These are phyloP conservation scores for Carcina quercana DNA, from an alignment of 2,888 invertebrate species.

Conservation along the genomic window DNA sequence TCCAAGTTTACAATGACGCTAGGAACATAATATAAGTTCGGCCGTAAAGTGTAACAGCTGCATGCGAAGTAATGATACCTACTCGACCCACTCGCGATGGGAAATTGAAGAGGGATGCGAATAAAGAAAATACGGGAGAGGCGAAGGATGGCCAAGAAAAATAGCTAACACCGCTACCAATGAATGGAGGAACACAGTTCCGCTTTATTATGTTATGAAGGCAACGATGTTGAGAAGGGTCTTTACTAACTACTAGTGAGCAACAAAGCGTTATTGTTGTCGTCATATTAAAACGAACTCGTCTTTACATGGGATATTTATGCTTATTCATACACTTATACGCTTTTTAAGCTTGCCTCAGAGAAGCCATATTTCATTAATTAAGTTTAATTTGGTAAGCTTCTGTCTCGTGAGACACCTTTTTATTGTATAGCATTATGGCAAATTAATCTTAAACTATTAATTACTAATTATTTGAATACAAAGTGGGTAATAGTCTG, in stretches of 20 bases:
- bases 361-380: too few relatives aligned
- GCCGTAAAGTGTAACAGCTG: slow-evolving; percentile 66
- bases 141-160: slow-evolving; percentile 33
- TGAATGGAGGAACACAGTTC: slow-evolving; percentile 32
- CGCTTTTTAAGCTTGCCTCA: too few relatives aligned
- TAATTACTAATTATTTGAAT: too few relatives aligned
- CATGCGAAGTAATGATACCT: slow-evolving; percentile 53
- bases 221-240: slow-evolving; percentile 36
- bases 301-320: too few relatives aligned
- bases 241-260: slow-evolving; percentile 7
- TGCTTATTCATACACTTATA: too few relatives aligned
- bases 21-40: slow-evolving; percentile 59
- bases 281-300: too few relatives aligned
- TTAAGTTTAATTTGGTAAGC: too few relatives aligned
- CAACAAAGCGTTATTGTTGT: slow-evolving; percentile 39
- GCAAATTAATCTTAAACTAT: too few relatives aligned
- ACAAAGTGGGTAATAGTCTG: too few relatives aligned
- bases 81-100: slow-evolving; percentile 38
- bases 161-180: slow-evolving; percentile 33
- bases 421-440: too few relatives aligned
- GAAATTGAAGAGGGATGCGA: slow-evolving; percentile 43
- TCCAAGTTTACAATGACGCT: slow-evolving; percentile 50
- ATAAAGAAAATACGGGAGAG: slow-evolving; percentile 36
- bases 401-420: too few relatives aligned
- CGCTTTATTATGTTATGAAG: slow-evolving; percentile 20